Evolutionary conservation across 2,888 invertebrate genomes (phyloP).

Genomic region (Macrosiphum euphorbiae): DNA sequence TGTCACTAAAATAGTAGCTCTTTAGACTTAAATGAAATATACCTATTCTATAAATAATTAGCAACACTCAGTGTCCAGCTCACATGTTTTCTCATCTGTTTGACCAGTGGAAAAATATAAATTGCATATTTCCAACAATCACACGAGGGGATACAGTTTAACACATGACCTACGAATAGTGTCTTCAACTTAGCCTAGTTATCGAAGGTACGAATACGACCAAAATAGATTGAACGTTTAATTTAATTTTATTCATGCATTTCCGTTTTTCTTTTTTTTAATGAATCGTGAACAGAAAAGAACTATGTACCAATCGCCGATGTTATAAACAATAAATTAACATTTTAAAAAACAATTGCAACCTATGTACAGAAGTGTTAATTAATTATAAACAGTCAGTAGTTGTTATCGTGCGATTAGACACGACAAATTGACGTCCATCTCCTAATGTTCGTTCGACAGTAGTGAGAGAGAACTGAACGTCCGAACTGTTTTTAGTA

Average conservation of each 20-base stretch:
- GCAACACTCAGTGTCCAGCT: constrained; percentile 51
- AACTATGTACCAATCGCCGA: not conserved
- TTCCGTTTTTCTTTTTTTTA: not conserved
- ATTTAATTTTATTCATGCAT: constrained; percentile 13
- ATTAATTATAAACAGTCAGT: not conserved
- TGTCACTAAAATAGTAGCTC: constrained; percentile 35
- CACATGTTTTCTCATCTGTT: constrained; percentile 41
- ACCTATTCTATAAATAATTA: constrained; percentile 56
- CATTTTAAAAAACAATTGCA: not conserved
- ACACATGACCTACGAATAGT: constrained; percentile 58
- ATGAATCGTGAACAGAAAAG: not conserved
- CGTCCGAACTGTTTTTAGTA: not conserved
- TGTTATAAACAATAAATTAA: not conserved
- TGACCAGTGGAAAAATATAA: constrained; percentile 48
- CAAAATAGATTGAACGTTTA: constrained; percentile 43
- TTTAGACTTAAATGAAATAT: constrained; percentile 40
- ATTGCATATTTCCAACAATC: constrained; percentile 42
- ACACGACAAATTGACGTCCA: not conserved
- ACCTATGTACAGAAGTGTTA: not conserved
- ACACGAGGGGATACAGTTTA: constrained; percentile 54
- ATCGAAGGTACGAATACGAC: constrained; percentile 50
- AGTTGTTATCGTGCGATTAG: not conserved
- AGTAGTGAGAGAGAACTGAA: not conserved
- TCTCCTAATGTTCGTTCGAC: not conserved
- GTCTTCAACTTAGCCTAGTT: constrained; percentile 62